Conservation (phyloP, 2,797 vertebrate species). For the Danio albolineatus region DNA sequence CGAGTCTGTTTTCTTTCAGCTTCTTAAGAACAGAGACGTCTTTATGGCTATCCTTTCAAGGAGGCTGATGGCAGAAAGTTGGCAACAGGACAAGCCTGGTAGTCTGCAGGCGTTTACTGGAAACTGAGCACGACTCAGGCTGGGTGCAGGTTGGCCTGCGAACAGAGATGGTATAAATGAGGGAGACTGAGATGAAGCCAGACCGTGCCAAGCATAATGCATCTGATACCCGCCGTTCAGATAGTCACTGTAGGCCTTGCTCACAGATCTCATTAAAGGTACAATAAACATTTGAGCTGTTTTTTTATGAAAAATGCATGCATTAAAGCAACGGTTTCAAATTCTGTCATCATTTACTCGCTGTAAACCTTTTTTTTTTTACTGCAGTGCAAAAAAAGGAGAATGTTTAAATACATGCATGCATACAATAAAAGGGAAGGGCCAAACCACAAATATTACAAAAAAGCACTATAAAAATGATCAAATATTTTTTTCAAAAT, state of each 20-base stretch:
- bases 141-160: constrained; percentile 72
- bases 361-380: not conserved
- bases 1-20: constrained; percentile 92
- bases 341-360: constrained; percentile 28
- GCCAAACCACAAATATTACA: too few species aligned
- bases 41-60: constrained; percentile 84
- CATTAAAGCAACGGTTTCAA: constrained; percentile 25
- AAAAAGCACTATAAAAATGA: not conserved
- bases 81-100: constrained; percentile 80
- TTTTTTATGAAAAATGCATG: constrained; percentile 29
- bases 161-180: constrained; percentile 74
- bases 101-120: constrained; percentile 84
- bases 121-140: constrained; percentile 75
- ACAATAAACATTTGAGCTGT: constrained; percentile 20
- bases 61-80: constrained; percentile 82
- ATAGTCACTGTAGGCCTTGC: constrained; percentile 49
- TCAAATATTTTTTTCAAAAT: too few species aligned
- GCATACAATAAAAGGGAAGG: not conserved
- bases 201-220: constrained; percentile 62
- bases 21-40: constrained; percentile 86
- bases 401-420: not conserved
- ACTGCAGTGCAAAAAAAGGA: not conserved
- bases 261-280: constrained; percentile 5
- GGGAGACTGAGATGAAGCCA: constrained; percentile 66
- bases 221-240: constrained; percentile 64